Percentiles rank a stretch among this genome's conserved stretches.
phyloP scores from a whole-genome alignment of 1,140 invertebrate genomes.

The Plectus sambesii region DNA sequence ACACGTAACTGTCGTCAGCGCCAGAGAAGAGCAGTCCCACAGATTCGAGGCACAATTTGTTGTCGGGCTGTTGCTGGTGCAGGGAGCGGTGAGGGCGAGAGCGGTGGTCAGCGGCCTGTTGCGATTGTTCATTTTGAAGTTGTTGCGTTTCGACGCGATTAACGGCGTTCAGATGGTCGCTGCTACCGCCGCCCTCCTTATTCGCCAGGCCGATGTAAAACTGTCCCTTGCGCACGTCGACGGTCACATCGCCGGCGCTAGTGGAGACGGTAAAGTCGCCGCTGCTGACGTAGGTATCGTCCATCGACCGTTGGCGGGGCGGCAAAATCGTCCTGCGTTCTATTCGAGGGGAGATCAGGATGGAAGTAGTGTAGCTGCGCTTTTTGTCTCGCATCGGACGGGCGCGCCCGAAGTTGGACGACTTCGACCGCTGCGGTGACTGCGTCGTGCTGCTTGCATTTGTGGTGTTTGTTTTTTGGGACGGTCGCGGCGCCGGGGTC shows the following conservation, averaged over 20 bases:
- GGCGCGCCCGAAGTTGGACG: constrained; percentile 11
- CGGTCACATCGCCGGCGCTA: constrained; percentile 32
- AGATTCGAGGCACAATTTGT: constrained; percentile 19
- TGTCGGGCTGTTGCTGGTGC: constrained; percentile 10
- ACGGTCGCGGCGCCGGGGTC: not conserved
- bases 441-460: constrained; percentile 8
- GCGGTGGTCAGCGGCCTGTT: constrained; percentile 7
- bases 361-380: constrained; percentile 38
- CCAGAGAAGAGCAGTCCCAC: constrained; percentile 32
- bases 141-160: constrained; percentile 7
- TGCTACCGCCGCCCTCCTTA: not conserved
- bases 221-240: constrained; percentile 28
- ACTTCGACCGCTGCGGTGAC: constrained; percentile 8
- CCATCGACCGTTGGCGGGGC: constrained; percentile 25
- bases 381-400: constrained; percentile 24
- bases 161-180: constrained; percentile 5
- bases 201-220: constrained; percentile 14
- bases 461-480: not conserved
- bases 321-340: constrained; percentile 23
- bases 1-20: constrained; percentile 34
- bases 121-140: constrained; percentile 9
- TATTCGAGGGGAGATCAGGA: constrained; percentile 35
- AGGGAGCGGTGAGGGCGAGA: constrained; percentile 8
- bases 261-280: not conserved
- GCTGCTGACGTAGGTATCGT: constrained; percentile 3